Evolutionary conservation across 2,113 vertebrate species (phyloP).

Genomic region (Proterorhinus semilunaris): DNA sequence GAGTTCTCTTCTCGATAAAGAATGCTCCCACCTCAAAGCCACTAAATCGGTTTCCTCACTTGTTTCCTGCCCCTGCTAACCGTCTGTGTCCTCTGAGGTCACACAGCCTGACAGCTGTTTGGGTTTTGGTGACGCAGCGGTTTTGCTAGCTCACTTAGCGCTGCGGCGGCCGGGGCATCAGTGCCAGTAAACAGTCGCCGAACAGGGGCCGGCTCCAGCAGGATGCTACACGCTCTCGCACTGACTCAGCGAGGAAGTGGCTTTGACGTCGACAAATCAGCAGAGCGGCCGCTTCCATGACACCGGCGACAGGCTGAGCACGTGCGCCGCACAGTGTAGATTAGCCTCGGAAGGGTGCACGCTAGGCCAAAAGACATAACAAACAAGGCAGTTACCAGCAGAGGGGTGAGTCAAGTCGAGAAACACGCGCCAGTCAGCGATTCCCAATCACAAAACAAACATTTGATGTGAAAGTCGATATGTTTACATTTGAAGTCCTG

Average conservation of each 20-base stretch:
- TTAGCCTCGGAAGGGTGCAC: constrained; percentile 33
- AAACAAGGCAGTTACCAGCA: constrained; percentile 30
- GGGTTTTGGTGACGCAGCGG: constrained; percentile 70
- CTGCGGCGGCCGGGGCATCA: constrained; percentile 37
- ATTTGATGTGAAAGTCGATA: too few relatives aligned
- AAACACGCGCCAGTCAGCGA: too few relatives aligned
- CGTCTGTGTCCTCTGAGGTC: constrained; percentile 28
- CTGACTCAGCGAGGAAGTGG: constrained; percentile 77
- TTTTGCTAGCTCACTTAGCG: constrained; percentile 51
- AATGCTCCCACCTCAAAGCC: background rate
- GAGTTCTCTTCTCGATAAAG: background rate
- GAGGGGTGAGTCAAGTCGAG: constrained; percentile 21
- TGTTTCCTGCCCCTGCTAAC: too few relatives aligned
- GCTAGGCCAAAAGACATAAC: constrained; percentile 36
- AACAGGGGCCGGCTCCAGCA: constrained; percentile 26
- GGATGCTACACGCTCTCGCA: constrained; percentile 54
- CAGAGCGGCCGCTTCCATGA: constrained; percentile 44
- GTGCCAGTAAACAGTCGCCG: constrained; percentile 67
- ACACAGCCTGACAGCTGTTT: constrained; percentile 62
- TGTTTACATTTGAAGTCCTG: too few relatives aligned
- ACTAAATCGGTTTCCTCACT: background rate
- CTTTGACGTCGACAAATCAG: constrained; percentile 55
- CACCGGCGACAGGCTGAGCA: constrained; percentile 11
- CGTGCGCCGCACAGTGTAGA: constrained; percentile 14
- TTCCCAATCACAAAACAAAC: too few relatives aligned